Base-by-base conservation (phyloP, 2,888 invertebrate genomes). In the Fragum fragum region DNA sequence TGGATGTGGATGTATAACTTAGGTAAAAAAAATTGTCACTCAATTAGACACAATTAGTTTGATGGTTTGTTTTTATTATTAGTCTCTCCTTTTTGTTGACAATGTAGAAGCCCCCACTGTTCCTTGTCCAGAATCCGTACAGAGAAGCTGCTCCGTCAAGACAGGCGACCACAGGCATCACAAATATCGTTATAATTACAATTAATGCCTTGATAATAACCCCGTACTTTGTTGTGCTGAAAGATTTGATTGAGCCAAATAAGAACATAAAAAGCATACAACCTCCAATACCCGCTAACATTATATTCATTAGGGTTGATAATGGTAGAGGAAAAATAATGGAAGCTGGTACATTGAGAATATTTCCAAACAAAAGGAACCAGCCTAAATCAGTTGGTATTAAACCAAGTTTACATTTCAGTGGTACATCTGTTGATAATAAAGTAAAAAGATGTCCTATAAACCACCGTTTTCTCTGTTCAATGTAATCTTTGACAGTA, bases 231-330 rank as follows among this genome's bases (percentile, higher is more conserved):
- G 82, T 73, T 32, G 81, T 57, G 73, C 82, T 86, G 66, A 88
- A 86, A 28, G 87, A 88, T 59, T 86, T 86, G 7, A 88, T 83
- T n/a, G 85, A 77, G 1, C 87, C 87, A 72, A 88, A 86, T 14
- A 81, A n/a, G 32, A 86, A 88, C 39, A 88, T 42, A 73, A 86
- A 88, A 11, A 88, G 14, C 29, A 87, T 81, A 55, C 76, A 72
- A 53, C 87, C 87, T 21, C 86, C 83, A 74, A 87, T 77, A 53
- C 86, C 82, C 21, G 84, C 86, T n/a, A 83, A 82, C 6, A 53
- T 77, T 3, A 84, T 80, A 52, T 87, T 87, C 16, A 87, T 23
- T 21, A 77, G 55, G 7, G 79, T 36, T 26, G 86, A 84, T 71
- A 87, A 80, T 0, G 87, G 87, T 32, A 87, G 76, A 14, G 87